Conservation (phyloP, 2,888 invertebrate species). For the Hermaeophaga mercurialis region DNA sequence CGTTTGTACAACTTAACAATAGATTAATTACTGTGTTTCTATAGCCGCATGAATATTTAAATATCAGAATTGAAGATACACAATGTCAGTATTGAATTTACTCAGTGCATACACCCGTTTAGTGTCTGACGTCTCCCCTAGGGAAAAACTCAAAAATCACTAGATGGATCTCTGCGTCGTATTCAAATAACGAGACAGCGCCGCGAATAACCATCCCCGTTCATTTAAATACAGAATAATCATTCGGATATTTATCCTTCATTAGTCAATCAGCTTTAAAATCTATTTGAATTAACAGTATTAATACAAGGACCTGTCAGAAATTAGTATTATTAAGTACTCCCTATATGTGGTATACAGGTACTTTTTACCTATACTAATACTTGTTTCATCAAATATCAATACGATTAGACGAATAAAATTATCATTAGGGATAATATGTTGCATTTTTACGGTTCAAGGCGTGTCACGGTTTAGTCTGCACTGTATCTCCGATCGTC, state of each 20-base stretch:
- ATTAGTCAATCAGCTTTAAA: constrained; percentile 20
- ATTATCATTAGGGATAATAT: no score
- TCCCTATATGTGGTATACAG: no score
- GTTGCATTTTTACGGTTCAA: no score
- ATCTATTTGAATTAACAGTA: constrained; percentile 16
- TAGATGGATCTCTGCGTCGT: constrained; percentile 38
- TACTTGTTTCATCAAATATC: no score
- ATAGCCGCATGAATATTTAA: constrained; percentile 58
- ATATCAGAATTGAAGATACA: constrained; percentile 54
- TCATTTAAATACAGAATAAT: constrained; percentile 30
- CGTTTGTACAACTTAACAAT: constrained; percentile 59
- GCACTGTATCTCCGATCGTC: no score
- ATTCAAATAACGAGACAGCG: constrained; percentile 28
- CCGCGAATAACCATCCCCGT: constrained; percentile 15
- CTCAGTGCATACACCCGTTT: constrained; percentile 46
- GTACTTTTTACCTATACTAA: no score
- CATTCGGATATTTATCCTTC: constrained; percentile 28
- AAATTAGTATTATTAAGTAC: no score
- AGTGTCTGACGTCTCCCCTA: constrained; percentile 40
- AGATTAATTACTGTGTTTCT: constrained; percentile 59
- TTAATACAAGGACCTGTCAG: constrained; percentile 9
- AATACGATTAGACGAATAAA: no score
- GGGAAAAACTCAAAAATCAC: constrained; percentile 44
- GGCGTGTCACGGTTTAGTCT: no score
- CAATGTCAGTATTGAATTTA: constrained; percentile 56